phyloP scores from a whole-genome alignment of 2,113 vertebrate species.

The Larimichthys polyactis region DNA sequence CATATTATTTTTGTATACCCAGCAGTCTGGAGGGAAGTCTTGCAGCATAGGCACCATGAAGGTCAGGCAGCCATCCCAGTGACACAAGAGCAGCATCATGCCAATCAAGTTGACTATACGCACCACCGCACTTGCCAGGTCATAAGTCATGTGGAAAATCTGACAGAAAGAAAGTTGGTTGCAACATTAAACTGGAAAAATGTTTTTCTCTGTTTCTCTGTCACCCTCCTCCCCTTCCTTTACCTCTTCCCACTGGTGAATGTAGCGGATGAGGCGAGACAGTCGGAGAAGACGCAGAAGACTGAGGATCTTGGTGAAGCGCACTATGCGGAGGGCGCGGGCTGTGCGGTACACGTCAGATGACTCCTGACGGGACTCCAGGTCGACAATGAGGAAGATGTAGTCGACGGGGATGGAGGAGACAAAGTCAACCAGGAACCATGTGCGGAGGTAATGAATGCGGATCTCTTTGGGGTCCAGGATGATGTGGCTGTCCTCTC shows the following conservation, averaged over 20 bases:
- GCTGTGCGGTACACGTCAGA: constrained; percentile 85
- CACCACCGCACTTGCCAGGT: constrained; percentile 85
- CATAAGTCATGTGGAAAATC: constrained; percentile 87
- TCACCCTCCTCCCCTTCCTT: constrained; percentile 12
- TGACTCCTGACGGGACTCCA: constrained; percentile 77
- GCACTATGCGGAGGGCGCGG: constrained; percentile 84
- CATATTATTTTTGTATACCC: constrained; percentile 86
- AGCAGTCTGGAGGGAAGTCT: constrained; percentile 85
- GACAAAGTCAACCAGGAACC: constrained; percentile 85
- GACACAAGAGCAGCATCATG: constrained; percentile 87
- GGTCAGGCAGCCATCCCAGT: constrained; percentile 87
- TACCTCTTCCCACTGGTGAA: constrained; percentile 88
- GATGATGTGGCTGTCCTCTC: constrained; percentile 82
- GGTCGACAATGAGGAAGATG: constrained; percentile 83
- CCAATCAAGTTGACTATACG: constrained; percentile 87
- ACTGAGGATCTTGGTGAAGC: constrained; percentile 87
- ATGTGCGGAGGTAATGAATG: constrained; percentile 79
- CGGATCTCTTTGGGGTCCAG: constrained; percentile 84
- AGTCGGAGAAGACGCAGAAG: constrained; percentile 83
- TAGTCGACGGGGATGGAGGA: constrained; percentile 87
- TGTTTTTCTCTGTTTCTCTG: not conserved
- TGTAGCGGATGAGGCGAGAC: constrained; percentile 86
- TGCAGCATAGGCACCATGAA: constrained; percentile 88
- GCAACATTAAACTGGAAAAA: not conserved
- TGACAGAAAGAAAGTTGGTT: constrained; percentile 49